These are phyloP conservation scores for Melolontha melolontha DNA, from an alignment of 2,888 invertebrate genomes.

Conservation along the genomic window DNA sequence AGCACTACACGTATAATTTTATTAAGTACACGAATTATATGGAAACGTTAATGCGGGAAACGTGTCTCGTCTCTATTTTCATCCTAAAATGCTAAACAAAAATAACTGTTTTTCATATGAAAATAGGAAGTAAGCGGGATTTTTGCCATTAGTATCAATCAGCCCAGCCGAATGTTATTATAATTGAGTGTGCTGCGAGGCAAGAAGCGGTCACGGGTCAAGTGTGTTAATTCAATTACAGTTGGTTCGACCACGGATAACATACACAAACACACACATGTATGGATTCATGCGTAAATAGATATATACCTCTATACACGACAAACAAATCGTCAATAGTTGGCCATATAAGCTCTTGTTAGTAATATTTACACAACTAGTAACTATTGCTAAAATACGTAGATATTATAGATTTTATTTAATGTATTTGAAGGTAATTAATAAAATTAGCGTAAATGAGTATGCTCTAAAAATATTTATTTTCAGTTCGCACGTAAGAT, in stretches of 20 bases:
- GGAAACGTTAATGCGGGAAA: slow-evolving; percentile 35
- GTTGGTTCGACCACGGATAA: slow-evolving; percentile 30
- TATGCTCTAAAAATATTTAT: no score
- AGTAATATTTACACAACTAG: slow-evolving; percentile 25
- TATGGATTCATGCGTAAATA: slow-evolving; percentile 12
- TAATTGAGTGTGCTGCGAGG: slow-evolving; percentile 42
- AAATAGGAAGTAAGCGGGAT: slow-evolving; percentile 41
- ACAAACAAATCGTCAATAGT: slow-evolving; percentile 25
- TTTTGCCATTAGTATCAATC: slow-evolving; percentile 43
- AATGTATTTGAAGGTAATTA: slow-evolving; percentile 5
- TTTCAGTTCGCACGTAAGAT: no score
- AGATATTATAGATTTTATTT: slow-evolving; percentile 8
- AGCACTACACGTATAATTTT: slow-evolving; percentile 35
- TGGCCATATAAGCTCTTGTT: slow-evolving; percentile 24
- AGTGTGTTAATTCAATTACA: slow-evolving; percentile 49
- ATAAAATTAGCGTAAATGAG: slow-evolving; percentile 1
- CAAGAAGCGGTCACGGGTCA: slow-evolving; percentile 46
- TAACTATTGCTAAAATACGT: not conserved
- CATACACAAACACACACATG: slow-evolving; percentile 8
- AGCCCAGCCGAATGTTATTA: slow-evolving; percentile 42
- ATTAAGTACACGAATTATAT: slow-evolving; percentile 17
- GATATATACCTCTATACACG: slow-evolving; percentile 16
- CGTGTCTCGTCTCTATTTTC: slow-evolving; percentile 33
- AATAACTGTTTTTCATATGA: slow-evolving; percentile 39
- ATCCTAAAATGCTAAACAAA: slow-evolving; percentile 30